A percentile compares a stretch with the other conserved stretches of the same genome.
Evolutionary conservation across 1,140 invertebrate species (phyloP).

Genomic region (Drosophila tristis): DNA sequence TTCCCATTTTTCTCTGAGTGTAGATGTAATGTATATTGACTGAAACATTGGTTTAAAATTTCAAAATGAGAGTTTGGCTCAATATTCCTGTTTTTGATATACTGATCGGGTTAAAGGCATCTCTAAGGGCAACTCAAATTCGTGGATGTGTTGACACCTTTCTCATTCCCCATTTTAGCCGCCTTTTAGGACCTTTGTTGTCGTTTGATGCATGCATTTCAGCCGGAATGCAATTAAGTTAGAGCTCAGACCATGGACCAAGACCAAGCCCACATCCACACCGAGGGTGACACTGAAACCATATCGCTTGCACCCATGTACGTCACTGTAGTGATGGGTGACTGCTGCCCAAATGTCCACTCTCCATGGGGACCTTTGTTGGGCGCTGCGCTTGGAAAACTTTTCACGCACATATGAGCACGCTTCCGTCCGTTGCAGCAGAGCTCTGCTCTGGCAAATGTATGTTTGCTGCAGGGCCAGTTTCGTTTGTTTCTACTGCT

Average conservation of each 20-base stretch:
- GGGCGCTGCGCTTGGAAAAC: conserved; percentile 61
- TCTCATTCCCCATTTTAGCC: neutral
- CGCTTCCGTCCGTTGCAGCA: conserved; percentile 59
- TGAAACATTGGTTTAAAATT: no score
- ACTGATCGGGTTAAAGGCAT: neutral
- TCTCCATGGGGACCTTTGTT: conserved; percentile 42
- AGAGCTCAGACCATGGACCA: conserved; percentile 24
- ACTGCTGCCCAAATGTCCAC: conserved; percentile 40
- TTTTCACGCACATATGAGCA: conserved; percentile 55
- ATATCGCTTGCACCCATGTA: conserved; percentile 5
- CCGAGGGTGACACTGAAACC: conserved; percentile 18
- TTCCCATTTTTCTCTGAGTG: no score
- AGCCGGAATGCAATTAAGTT: conserved; percentile 26
- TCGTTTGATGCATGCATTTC: conserved; percentile 28
- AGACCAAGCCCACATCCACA: conserved; percentile 22
- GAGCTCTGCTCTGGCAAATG: no score
- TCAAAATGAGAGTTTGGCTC: no score
- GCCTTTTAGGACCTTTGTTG: conserved; percentile 1
- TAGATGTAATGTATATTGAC: no score
- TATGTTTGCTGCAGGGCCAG: neutral
- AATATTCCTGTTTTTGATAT: no score
- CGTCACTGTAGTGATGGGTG: conserved; percentile 4
- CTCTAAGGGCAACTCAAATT: neutral
- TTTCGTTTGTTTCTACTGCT: conserved; percentile 10
- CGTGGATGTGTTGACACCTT: neutral